phyloP scores from a whole-genome alignment of 92 coral and sea anemone species.

The Nematostella vectensis region DNA sequence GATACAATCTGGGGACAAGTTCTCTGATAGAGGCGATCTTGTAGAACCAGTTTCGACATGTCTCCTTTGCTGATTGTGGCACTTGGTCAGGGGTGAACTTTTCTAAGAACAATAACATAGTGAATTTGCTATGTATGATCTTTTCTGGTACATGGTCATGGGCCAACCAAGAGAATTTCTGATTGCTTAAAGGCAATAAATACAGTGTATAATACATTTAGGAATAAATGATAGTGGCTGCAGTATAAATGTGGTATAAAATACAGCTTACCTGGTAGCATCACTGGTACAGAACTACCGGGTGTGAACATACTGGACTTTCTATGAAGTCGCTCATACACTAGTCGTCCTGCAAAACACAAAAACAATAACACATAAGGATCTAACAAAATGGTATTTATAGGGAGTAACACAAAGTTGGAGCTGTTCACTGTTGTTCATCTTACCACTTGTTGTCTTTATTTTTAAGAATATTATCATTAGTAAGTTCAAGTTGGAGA shows the following conservation, averaged over 20 bases:
- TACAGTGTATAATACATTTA: no score
- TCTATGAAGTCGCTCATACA: slow-evolving; percentile 79
- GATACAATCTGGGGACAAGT: slow-evolving; percentile 96
- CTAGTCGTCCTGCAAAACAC: slow-evolving; percentile 63
- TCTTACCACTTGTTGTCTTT: no score
- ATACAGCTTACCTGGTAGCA: slow-evolving; percentile 73
- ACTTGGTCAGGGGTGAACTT: slow-evolving; percentile 89
- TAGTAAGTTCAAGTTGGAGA: no score
- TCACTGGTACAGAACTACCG: slow-evolving; percentile 79
- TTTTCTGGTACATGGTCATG: no score
- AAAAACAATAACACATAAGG: neutral
- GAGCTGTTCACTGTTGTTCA: no score
- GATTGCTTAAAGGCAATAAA: no score
- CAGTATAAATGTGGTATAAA: neutral
- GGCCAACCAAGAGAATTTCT: no score
- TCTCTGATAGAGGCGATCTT: slow-evolving; percentile 98
- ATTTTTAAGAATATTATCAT: no score
- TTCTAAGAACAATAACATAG: slow-evolving; percentile 41
- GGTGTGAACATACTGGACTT: slow-evolving; percentile 74
- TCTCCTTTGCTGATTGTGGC: slow-evolving; percentile 96
- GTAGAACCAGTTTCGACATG: slow-evolving; percentile 99
- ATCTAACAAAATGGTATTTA: neutral
- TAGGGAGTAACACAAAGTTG: no score
- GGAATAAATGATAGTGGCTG: no score
- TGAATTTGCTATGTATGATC: neutral